phyloP scores from a whole-genome alignment of 2,888 invertebrate genomes.

The Spodoptera exigua region DNA sequence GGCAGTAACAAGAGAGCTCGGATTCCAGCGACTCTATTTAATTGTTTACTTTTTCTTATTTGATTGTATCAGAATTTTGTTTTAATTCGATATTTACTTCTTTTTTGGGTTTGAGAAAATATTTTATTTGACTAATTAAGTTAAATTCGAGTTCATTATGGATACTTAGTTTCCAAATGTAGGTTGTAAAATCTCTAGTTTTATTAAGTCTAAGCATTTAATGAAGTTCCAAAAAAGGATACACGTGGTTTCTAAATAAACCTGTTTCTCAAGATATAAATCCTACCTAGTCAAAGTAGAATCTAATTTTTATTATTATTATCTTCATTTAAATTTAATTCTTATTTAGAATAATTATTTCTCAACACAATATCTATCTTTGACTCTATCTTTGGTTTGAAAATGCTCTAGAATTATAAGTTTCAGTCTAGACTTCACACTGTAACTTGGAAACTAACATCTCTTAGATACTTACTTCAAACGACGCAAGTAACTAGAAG shows the following conservation, averaged over 20 bases:
- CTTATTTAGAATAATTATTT: no score
- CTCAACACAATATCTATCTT: no score
- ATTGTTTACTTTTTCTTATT: conserved; percentile 46
- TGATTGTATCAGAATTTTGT: conserved; percentile 46
- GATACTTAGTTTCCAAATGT: conserved; percentile 1
- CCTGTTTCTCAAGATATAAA: no score
- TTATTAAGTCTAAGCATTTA: no score
- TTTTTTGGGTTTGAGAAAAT: conserved; percentile 28
- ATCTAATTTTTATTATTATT: no score
- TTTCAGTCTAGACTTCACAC: conserved; percentile 14
- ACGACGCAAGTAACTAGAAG: conserved; percentile 60
- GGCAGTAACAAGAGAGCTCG: conserved; percentile 63
- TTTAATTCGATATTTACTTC: conserved; percentile 44
- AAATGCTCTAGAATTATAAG: conserved; percentile 1
- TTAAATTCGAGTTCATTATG: conserved; percentile 8
- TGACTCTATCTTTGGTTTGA: no score
- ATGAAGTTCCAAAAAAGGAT: no score
- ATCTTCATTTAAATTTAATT: no score
- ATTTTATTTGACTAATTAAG: conserved; percentile 33
- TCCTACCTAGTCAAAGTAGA: no score
- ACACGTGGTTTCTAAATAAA: no score
- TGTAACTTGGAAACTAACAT: conserved; percentile 18
- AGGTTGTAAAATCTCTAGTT: background rate
- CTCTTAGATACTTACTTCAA: conserved; percentile 33
- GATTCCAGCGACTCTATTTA: conserved; percentile 60